phyloP scores from a whole-genome alignment of 2,797 vertebrate genomes.

The Malurus splendens region DNA sequence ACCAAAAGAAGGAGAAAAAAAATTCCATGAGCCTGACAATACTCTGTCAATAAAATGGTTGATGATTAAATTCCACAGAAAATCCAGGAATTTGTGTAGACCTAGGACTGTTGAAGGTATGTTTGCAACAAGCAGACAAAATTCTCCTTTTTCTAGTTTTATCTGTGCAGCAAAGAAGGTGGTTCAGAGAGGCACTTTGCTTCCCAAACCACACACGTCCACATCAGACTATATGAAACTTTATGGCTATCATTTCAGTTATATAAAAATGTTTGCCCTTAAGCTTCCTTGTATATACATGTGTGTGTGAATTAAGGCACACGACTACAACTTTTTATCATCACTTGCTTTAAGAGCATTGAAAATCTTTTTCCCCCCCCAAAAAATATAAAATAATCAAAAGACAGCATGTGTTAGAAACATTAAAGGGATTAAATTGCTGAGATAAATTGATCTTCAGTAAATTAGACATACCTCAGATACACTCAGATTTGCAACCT shows the following conservation, averaged over 20 bases:
- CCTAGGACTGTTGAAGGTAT: not conserved
- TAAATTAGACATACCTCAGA: not conserved
- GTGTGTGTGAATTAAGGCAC: not conserved
- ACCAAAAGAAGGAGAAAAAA: fast-evolving
- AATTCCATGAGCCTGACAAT: not conserved
- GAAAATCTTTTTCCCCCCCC: not conserved
- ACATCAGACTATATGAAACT: not conserved
- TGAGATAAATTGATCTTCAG: not conserved
- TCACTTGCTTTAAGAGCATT: not conserved
- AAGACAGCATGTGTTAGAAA: not conserved
- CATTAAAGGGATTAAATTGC: not conserved
- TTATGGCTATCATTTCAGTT: not conserved
- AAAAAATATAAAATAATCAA: not conserved
- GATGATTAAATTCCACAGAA: not conserved
- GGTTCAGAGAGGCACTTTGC: not conserved
- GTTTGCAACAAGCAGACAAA: not conserved
- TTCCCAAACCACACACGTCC: not conserved
- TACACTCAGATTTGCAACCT: not conserved
- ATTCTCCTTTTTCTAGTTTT: not conserved
- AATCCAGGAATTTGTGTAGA: not conserved
- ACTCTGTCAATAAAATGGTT: fast-evolving
- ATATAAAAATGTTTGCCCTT: not conserved
- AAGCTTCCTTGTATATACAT: not conserved
- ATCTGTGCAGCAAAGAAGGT: not conserved
- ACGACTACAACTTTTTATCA: not conserved